phyloP scores from a whole-genome alignment of 2,113 vertebrate species.

The Tragelaphus imberbis region DNA sequence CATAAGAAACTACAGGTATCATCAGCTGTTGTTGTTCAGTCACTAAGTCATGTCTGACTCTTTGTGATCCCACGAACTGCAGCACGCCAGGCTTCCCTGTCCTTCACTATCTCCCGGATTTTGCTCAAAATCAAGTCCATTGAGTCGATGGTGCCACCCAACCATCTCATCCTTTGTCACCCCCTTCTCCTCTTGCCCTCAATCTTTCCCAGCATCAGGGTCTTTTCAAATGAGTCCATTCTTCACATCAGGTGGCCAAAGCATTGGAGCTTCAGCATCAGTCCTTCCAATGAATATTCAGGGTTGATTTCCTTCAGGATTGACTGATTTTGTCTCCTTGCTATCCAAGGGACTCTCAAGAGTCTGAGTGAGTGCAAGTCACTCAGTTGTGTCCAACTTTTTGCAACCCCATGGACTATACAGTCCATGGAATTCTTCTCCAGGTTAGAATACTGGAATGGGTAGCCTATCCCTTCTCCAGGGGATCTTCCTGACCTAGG shows the following conservation, averaged over 20 bases:
- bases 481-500: background rate
- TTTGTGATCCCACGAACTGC: rapidly evolving
- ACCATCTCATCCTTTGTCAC: background rate
- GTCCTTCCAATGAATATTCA: background rate
- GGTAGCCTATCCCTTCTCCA: background rate
- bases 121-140: background rate
- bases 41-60: background rate
- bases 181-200: background rate
- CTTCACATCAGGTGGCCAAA: background rate
- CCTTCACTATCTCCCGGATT: background rate
- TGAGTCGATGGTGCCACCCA: background rate
- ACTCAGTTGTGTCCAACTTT: background rate
- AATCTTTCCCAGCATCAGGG: background rate
- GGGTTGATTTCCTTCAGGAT: background rate
- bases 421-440: background rate
- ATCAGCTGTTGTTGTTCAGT: background rate
- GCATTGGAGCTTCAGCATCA: background rate
- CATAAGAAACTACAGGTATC: background rate
- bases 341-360: background rate
- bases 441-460: background rate
- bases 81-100: background rate
- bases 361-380: background rate
- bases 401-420: background rate
- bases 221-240: background rate
- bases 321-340: background rate